phyloP scores from a whole-genome alignment of 1,140 invertebrate genomes.

The Tetramorium alpestre region DNA sequence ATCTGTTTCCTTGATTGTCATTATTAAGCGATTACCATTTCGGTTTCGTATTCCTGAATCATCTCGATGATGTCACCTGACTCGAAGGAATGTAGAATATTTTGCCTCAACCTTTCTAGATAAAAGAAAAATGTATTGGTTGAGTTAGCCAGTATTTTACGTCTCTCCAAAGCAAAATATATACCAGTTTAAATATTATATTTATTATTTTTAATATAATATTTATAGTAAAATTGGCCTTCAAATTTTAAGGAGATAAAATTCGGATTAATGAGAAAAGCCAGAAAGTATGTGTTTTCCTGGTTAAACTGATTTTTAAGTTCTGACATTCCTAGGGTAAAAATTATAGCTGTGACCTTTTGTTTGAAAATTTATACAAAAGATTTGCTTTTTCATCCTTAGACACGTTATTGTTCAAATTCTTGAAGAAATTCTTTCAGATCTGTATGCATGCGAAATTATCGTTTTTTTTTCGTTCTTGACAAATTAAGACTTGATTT shows the following conservation, averaged over 20 bases:
- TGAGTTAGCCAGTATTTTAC: neutral
- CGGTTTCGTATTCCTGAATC: conserved; percentile 42
- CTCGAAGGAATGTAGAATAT: conserved; percentile 7
- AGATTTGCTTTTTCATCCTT: neutral
- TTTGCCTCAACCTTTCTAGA: neutral
- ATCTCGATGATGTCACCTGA: conserved; percentile 36
- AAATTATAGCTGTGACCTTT: neutral
- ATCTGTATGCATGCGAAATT: neutral
- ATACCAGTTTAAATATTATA: neutral
- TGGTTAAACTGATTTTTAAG: neutral
- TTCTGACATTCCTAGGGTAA: neutral
- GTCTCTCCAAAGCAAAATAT: neutral
- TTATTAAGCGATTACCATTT: conserved; percentile 40
- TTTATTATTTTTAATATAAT: neutral
- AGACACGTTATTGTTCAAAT: neutral
- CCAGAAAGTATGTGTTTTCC: neutral
- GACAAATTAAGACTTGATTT: neutral
- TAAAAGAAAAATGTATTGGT: neutral
- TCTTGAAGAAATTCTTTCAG: neutral
- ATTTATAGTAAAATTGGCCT: neutral
- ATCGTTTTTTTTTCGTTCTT: neutral
- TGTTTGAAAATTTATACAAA: neutral
- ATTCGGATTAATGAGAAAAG: neutral
- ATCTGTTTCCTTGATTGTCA: conserved; percentile 5
- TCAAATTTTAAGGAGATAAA: neutral